phyloP scores from a whole-genome alignment of 2,888 invertebrate genomes.

The Tryphoninae sp. region DNA sequence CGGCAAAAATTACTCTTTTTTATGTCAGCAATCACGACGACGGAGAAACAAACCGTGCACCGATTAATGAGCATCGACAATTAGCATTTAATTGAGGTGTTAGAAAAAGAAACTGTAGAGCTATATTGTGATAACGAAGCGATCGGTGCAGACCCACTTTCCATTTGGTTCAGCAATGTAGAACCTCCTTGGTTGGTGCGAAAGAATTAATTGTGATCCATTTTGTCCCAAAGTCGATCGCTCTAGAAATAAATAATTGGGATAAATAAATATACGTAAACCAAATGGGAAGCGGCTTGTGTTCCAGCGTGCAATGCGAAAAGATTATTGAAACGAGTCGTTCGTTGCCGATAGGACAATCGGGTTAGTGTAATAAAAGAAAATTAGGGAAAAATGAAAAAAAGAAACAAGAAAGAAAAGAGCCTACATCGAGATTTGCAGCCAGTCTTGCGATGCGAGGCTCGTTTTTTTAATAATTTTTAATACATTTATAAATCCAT shows the following conservation, averaged over 20 bases:
- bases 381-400: constrained; percentile 1
- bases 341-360: constrained; percentile 29
- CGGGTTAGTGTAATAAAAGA: constrained; percentile 49
- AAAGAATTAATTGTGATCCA: too few relatives aligned
- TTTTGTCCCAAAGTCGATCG: too few relatives aligned
- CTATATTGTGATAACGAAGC: neutral
- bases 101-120: neutral
- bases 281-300: too few relatives aligned
- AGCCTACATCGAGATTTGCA: constrained; percentile 43
- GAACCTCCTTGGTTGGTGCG: too few relatives aligned
- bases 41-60: neutral
- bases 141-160: neutral
- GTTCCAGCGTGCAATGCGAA: constrained; percentile 61
- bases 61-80: neutral
- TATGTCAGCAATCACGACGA: neutral
- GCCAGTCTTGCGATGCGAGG: constrained; percentile 36
- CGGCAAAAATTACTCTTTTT: neutral
- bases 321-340: constrained; percentile 20
- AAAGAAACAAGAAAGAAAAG: constrained; percentile 7
- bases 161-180: neutral
- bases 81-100: neutral
- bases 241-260: neutral
- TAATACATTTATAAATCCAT: constrained; percentile 49
- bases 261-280: neutral
- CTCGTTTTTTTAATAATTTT: constrained; percentile 69